These are phyloP conservation scores for Phyto melanocephala DNA, from an alignment of 2,888 invertebrate species.

Conservation along the genomic window DNA sequence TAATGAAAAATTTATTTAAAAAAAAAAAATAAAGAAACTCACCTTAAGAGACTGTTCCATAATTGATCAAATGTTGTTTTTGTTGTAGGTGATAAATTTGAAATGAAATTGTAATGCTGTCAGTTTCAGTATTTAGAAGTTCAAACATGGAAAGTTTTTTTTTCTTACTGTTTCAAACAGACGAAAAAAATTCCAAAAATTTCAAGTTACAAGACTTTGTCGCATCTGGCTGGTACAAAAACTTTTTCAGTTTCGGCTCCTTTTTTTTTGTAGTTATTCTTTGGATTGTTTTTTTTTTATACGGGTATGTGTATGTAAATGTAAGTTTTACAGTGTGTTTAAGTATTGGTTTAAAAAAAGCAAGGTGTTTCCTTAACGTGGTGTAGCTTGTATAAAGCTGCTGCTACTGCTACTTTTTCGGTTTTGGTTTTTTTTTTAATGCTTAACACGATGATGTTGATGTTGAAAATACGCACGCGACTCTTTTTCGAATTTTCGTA, in stretches of 20 bases:
- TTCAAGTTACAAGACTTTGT: background rate
- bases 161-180: background rate
- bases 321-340: background rate
- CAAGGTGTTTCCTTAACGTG: slow-evolving; percentile 61
- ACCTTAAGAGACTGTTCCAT: slow-evolving; percentile 49
- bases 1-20: background rate
- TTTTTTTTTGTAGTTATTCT: background rate
- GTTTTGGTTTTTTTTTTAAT: slow-evolving; percentile 21
- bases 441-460: slow-evolving; percentile 36
- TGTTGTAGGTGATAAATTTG: background rate
- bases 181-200: background rate
- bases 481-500: slow-evolving; percentile 28
- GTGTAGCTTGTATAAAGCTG: slow-evolving; percentile 34
- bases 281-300: background rate
- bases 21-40: background rate
- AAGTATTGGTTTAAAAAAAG: slow-evolving; percentile 48
- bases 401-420: background rate
- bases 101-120: background rate
- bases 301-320: background rate
- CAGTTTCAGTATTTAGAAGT: background rate
- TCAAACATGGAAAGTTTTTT: slow-evolving; percentile 15
- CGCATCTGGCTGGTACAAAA: background rate
- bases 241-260: slow-evolving; percentile 4
- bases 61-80: slow-evolving; percentile 8
- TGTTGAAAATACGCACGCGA: slow-evolving; percentile 63